Conservation (phyloP, 2,888 invertebrate species). For the Leptopilina syphax region DNA sequence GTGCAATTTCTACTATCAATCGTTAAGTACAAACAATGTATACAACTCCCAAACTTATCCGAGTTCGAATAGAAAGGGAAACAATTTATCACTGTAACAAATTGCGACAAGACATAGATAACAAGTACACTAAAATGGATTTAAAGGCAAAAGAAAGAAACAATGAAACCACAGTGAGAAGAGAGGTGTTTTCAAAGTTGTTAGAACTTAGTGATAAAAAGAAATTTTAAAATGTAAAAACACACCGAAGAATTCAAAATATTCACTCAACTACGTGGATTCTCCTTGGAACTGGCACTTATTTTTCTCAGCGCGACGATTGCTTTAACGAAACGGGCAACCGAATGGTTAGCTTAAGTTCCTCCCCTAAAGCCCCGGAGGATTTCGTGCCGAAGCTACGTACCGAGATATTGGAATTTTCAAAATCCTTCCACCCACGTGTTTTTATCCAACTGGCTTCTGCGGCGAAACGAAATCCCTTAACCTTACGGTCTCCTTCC, state of each 20-base stretch:
- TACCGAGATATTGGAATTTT: slow-evolving; percentile 67
- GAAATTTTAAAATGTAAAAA: slow-evolving; percentile 3
- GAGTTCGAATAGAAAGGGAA: too few species aligned
- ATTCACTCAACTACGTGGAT: slow-evolving; percentile 33
- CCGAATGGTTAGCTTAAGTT: slow-evolving; percentile 51
- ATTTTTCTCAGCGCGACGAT: slow-evolving; percentile 53
- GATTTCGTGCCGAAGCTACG: slow-evolving; percentile 52
- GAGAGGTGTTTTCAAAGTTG: background rate
- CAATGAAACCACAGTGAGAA: background rate
- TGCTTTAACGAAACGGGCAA: slow-evolving; percentile 64
- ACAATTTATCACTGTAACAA: too few species aligned
- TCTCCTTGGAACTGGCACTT: slow-evolving; percentile 27
- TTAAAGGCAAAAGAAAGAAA: background rate
- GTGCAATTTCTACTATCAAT: too few species aligned
- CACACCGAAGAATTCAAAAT: slow-evolving; percentile 11
- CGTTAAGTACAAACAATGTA: too few species aligned
- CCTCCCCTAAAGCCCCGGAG: slow-evolving; percentile 57
- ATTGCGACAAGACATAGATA: too few species aligned
- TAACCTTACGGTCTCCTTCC: slow-evolving; percentile 45
- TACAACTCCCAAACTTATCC: too few species aligned
- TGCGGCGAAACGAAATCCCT: slow-evolving; percentile 47
- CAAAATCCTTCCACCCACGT: slow-evolving; percentile 57
- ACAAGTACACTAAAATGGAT: too few species aligned
- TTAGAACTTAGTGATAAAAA: slow-evolving; percentile 14
- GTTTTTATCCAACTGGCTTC: slow-evolving; percentile 44